Evolutionary conservation across 1,140 invertebrate species (phyloP).

Genomic region (Coenobita brevimanus): DNA sequence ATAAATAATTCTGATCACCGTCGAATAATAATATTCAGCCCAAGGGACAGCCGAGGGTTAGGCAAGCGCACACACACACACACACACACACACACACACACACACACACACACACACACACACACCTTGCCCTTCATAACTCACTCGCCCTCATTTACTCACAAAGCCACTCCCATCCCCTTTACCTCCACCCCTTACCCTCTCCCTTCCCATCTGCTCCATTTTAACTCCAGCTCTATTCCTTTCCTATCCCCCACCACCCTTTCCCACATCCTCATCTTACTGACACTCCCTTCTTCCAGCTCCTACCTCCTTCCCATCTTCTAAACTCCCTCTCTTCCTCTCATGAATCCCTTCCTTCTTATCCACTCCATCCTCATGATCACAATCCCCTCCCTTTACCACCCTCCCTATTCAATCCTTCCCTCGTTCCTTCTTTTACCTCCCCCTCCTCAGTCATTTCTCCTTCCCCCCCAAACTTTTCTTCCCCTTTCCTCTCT

Average conservation of each 20-base stretch:
- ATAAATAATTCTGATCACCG: too few relatives aligned
- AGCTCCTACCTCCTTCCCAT: background rate
- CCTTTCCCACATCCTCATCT: background rate
- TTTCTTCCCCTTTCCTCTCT: background rate
- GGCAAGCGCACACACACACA: background rate
- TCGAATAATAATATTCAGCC: too few relatives aligned
- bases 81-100: constrained; percentile 1
- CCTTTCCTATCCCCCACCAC: background rate
- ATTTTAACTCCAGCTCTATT: background rate
- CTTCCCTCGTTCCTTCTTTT: background rate
- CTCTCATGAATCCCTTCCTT: background rate
- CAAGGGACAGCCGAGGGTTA: background rate
- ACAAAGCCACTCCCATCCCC: background rate
- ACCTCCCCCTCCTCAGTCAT: too few relatives aligned
- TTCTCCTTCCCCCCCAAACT: background rate
- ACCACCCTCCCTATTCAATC: background rate
- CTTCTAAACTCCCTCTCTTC: background rate
- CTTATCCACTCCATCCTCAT: background rate
- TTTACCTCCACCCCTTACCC: background rate
- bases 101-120: constrained; percentile 1
- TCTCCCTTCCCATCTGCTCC: background rate
- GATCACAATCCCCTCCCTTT: background rate
- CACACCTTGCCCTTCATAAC: background rate
- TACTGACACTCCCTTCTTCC: background rate
- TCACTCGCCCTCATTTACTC: background rate